Evolutionary conservation across 2,888 invertebrate genomes (phyloP).

Genomic region (Papilio protenor): DNA sequence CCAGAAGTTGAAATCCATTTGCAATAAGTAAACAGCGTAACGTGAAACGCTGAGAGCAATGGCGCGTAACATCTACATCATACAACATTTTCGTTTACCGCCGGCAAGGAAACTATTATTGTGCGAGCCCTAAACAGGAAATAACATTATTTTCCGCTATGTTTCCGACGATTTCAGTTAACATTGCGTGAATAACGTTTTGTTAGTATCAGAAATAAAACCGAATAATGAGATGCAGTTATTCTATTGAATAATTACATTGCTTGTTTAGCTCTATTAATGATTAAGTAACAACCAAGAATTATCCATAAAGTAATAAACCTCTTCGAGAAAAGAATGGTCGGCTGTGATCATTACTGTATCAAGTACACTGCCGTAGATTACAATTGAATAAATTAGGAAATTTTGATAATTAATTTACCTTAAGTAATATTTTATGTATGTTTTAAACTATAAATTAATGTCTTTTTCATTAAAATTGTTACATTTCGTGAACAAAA

Average conservation of each 20-base stretch:
- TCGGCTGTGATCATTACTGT: too few species aligned
- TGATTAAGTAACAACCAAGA: too few species aligned
- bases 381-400: too few species aligned
- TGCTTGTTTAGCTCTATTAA: too few species aligned
- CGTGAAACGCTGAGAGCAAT: conserved; percentile 20
- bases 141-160: conserved; percentile 20
- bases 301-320: too few species aligned
- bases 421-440: too few species aligned
- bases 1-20: conserved; percentile 20
- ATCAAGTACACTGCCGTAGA: too few species aligned
- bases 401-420: too few species aligned
- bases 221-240: neutral
- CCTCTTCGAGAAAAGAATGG: too few species aligned
- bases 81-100: conserved; percentile 20
- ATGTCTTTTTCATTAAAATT: neutral
- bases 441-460: too few species aligned
- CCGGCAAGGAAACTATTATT: conserved; percentile 10
- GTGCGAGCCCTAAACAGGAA: conserved; percentile 12
- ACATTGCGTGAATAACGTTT: neutral
- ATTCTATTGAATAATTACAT: too few species aligned
- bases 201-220: too few species aligned
- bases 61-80: conserved; percentile 21
- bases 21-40: conserved; percentile 14
- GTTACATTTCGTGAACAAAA: neutral
- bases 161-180: neutral